Base-by-base conservation (phyloP, 2,888 invertebrate species). In the Gandaritis pyraliata region DNA sequence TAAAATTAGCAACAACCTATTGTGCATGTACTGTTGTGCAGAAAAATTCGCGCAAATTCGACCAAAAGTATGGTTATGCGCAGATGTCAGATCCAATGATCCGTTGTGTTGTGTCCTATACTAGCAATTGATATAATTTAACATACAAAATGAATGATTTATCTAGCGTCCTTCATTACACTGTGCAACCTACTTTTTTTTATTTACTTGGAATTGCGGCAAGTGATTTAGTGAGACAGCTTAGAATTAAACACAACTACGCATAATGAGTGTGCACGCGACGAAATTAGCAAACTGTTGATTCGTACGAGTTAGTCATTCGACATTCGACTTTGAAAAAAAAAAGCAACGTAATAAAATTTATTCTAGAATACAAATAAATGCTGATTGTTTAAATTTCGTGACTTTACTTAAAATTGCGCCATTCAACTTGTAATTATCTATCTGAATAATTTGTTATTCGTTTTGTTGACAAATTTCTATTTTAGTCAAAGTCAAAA, bases 191-290 rank as follows among this genome's bases (percentile, higher is more conserved):
- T 36, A 49, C 11, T 50, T 50, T 47, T 58, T 62, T 62, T 53
- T 39, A 53, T 62, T 33, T 52, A 41, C 16, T 60, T 52, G 60
- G 46, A 55, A 61, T 56, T 30, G 58, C 41, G 18, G 33, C 45
- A 13, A 51, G 58, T 54, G 62, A 58, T 62, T 58, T 58, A 62
- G 33, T n/a, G 5, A 16, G 48, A 53, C 58, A 41, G 41, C 15
- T 36, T 41, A 38, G 43, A 54, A 30, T 41, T 33, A 51, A 48
- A 41, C 16, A 53, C 16, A 6, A 30, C 5, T 41, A 12, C 15
- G 29, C 43, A 51, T 56, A 62, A 55, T 56, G 33, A 56, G 45
- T 54, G 39, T 39, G 58, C 63, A 54, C 36, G 46, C 46, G 47
- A 45, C 55, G n/a, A 46, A 55, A 55, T 61, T 61, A 61, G 60